Percentiles rank a stretch among this genome's conserved stretches.
phyloP scores from a whole-genome alignment of 2,797 vertebrate species.

The Staurois parvus region DNA sequence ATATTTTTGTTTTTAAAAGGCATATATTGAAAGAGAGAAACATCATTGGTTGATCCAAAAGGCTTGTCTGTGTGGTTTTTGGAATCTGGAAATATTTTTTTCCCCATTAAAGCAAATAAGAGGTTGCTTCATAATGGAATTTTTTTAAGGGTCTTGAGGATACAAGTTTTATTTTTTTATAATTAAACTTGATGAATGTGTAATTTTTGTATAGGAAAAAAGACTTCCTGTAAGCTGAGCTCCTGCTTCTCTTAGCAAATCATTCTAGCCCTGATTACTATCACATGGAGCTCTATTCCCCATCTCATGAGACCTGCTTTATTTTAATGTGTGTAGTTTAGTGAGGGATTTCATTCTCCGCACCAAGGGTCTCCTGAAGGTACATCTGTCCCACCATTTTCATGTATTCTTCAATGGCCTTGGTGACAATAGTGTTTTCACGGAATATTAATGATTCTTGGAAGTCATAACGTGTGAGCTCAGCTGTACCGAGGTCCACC shows the following conservation, averaged over 20 bases:
- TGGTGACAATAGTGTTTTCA: slow-evolving; percentile 95
- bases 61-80: too few species aligned
- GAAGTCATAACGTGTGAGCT: slow-evolving; percentile 89
- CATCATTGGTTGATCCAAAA: too few species aligned
- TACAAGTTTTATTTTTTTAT: too few species aligned
- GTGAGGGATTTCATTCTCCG: background rate
- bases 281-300: background rate
- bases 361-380: slow-evolving; percentile 91
- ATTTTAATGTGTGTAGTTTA: background rate
- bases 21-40: too few species aligned
- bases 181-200: too few species aligned
- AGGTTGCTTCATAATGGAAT: too few species aligned
- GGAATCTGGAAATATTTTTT: too few species aligned
- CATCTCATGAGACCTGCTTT: background rate
- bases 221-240: background rate
- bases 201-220: too few species aligned
- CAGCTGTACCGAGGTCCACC: slow-evolving; percentile 85
- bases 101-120: too few species aligned
- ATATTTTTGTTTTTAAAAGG: too few species aligned
- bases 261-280: background rate
- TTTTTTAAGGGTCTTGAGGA: too few species aligned
- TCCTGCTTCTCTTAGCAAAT: background rate
- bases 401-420: slow-evolving; percentile 98
- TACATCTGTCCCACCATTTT: slow-evolving; percentile 95
- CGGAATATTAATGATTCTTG: slow-evolving; percentile 92